phyloP scores from a whole-genome alignment of 1,140 invertebrate species.

The Asobara japonica region DNA sequence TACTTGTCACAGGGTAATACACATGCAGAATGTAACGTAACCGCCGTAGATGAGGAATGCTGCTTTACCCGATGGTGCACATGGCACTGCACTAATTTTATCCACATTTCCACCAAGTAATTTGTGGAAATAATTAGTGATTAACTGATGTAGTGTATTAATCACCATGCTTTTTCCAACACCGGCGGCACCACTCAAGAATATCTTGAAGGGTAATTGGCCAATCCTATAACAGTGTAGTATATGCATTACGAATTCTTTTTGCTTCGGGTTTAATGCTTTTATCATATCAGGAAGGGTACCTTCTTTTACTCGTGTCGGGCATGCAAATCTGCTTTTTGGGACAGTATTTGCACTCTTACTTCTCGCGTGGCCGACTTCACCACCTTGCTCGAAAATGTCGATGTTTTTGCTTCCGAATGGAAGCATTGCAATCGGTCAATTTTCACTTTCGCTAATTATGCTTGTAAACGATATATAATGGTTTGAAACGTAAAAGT shows the following conservation, averaged over 20 bases:
- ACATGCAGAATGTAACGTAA: background rate
- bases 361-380: background rate
- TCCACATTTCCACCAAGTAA: background rate
- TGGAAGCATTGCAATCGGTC: too few species aligned
- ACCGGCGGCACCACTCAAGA: constrained; percentile 40
- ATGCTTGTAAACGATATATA: too few species aligned
- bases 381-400: background rate
- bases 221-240: background rate
- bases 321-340: background rate
- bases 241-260: too few species aligned
- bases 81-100: constrained; percentile 26
- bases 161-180: constrained; percentile 27
- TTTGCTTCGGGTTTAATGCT: too few species aligned
- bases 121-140: constrained; percentile 17
- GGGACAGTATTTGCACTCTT: background rate
- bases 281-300: too few species aligned
- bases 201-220: constrained; percentile 24
- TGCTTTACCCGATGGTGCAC: constrained; percentile 54
- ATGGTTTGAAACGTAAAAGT: too few species aligned
- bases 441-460: too few species aligned
- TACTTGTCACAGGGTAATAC: background rate
- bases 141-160: constrained; percentile 28
- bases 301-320: background rate
- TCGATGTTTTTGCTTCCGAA: too few species aligned
- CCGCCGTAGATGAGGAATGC: constrained; percentile 36